These are phyloP conservation scores for Lissocephala sabroskyi DNA, from an alignment of 2,888 invertebrate species.

Conservation along the genomic window DNA sequence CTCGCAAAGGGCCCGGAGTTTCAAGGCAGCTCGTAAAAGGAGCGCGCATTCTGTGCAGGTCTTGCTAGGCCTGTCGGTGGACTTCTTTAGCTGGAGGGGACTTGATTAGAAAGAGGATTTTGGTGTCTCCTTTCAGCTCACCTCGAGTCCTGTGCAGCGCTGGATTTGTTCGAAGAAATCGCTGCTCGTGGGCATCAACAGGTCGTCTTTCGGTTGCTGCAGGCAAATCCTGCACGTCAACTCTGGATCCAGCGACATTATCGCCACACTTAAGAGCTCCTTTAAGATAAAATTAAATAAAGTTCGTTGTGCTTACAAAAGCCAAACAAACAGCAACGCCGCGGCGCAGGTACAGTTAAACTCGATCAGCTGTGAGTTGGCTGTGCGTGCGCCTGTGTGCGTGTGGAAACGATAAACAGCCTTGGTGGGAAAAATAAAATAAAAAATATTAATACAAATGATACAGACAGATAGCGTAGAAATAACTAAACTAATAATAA, in stretches of 20 bases:
- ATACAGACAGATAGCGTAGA: too few relatives aligned
- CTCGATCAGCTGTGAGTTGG: too few relatives aligned
- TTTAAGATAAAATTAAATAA: neutral
- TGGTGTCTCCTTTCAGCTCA: constrained; percentile 12
- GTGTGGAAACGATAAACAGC: neutral
- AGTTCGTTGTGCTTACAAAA: too few relatives aligned
- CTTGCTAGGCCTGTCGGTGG: constrained; percentile 31
- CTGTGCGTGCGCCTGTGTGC: neutral
- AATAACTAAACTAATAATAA: too few relatives aligned
- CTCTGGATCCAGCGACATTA: constrained; percentile 16
- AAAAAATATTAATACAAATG: too few relatives aligned
- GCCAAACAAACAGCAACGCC: too few relatives aligned
- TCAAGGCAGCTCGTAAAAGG: constrained; percentile 41
- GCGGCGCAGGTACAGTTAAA: neutral
- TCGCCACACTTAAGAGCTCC: neutral
- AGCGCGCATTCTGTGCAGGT: constrained; percentile 51
- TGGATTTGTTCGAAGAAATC: constrained; percentile 39
- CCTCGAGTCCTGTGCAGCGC: constrained; percentile 53
- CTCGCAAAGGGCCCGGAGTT: constrained; percentile 39
- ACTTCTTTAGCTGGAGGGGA: constrained; percentile 38
- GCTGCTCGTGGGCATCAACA: constrained; percentile 25
- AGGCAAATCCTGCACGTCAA: constrained; percentile 57
- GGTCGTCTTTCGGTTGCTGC: constrained; percentile 30
- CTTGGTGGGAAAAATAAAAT: too few relatives aligned
- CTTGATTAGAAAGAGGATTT: neutral